Base-by-base conservation (phyloP, 2,888 invertebrate species). In the Leucoma salicis region DNA sequence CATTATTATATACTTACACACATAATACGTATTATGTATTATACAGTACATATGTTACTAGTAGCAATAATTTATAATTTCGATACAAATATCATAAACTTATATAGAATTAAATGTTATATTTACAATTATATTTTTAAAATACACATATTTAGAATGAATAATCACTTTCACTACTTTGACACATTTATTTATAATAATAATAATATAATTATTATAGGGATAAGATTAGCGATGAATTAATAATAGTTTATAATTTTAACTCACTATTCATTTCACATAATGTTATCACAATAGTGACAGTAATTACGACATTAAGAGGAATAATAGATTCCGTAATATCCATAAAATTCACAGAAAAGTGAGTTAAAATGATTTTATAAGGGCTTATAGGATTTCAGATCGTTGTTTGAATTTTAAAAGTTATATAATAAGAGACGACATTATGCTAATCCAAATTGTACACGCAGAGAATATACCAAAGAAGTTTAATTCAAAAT, bases 121-220 rank as follows among this genome's bases (percentile, higher is more conserved):
- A 85, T 84, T 66, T 85, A 84, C 84, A 82, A 59, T 78, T 70
- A 66, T 32, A 39, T 31, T 74, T 70, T 70, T 69, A 72, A 66
- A 66, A 59, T 63, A 74, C 74, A 68, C 65, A 74, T 72, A 78
- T 84, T 85, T 83, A 83, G 83, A 86, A 70, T 72, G 67, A 61
- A 61, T 61, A 60, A 49, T 41, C 46, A 61, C 10, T 65, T 69
- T 70, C 62, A 39, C 69, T 79, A 79, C 68, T 63, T 72, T 64
- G 70, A 78, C 71, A 71, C 72, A 65, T 53, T 14, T 8, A 68
- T 63, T 53, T 63, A 66, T 62, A n/a, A n/a, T 53, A 63, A 63
- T 64, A 44, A 51, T 53, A 55, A 63, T 49, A 42, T 54, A 16
- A 12, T 28, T 12, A 12, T 28, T 59, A 35, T 53, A 7, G 36